These are phyloP conservation scores for Pseudotriccus pelzelni DNA, from an alignment of 2,797 vertebrate species.

Conservation along the genomic window DNA sequence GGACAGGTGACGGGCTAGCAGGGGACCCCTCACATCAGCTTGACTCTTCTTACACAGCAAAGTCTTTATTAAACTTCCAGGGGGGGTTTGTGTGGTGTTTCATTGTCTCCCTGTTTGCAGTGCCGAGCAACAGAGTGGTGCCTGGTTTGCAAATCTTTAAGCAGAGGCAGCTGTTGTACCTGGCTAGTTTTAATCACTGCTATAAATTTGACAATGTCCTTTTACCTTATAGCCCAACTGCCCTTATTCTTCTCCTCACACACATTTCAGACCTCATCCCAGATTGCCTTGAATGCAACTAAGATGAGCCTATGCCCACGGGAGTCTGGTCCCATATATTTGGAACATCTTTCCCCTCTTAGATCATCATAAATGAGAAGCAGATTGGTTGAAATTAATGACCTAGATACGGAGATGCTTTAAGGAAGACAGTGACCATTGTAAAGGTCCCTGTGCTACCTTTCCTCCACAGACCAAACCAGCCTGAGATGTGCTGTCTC, in stretches of 20 bases:
- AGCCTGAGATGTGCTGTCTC: neutral
- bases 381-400: neutral
- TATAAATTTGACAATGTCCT: neutral
- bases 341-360: neutral
- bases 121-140: neutral
- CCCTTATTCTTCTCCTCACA: neutral
- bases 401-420: neutral
- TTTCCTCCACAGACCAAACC: neutral
- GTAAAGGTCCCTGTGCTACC: neutral
- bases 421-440: neutral
- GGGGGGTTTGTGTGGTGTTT: neutral
- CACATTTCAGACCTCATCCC: rapidly evolving
- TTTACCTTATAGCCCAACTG: neutral
- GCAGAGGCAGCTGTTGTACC: neutral
- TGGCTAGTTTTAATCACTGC: neutral
- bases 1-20: neutral
- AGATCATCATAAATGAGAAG: neutral
- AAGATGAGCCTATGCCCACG: neutral
- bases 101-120: neutral
- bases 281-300: rapidly evolving
- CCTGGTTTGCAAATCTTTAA: neutral
- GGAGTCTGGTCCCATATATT: neutral
- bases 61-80: neutral
- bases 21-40: neutral
- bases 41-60: neutral